A percentile compares a stretch with the other conserved stretches of the same genome.
Conservation (phyloP, 2,888 invertebrate species). For the Phalera bucephala region DNA sequence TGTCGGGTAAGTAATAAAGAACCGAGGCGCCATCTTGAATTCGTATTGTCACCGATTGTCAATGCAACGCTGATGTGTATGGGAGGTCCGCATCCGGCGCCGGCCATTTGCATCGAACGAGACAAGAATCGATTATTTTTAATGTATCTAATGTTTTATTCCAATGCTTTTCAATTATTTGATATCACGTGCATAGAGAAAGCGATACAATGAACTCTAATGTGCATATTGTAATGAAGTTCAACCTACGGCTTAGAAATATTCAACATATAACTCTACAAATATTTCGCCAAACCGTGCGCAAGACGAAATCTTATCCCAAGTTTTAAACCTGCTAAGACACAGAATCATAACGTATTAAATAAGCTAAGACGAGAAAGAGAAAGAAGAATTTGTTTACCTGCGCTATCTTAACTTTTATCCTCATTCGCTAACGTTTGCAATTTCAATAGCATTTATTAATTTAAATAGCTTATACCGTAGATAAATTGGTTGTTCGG, state of each 20-base stretch:
- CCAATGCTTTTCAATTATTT: slow-evolving; percentile 24
- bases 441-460: slow-evolving; percentile 31
- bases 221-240: no score
- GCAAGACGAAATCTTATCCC: no score
- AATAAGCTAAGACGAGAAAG: no score
- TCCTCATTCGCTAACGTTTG: slow-evolving; percentile 3
- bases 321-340: no score
- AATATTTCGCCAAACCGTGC: no score
- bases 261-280: no score
- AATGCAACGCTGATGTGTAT: slow-evolving; percentile 59
- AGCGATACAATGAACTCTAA: slow-evolving; percentile 4
- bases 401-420: not conserved
- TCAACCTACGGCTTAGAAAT: no score
- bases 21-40: slow-evolving; percentile 77
- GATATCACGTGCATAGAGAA: slow-evolving; percentile 24
- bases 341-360: no score
- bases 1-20: slow-evolving; percentile 59
- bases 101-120: slow-evolving; percentile 77
- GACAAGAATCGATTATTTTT: slow-evolving; percentile 66
- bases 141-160: slow-evolving; percentile 38
- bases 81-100: slow-evolving; percentile 81
- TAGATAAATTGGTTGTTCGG: slow-evolving; percentile 1
- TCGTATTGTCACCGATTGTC: slow-evolving; percentile 58
- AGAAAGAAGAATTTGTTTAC: no score
- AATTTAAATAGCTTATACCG: slow-evolving; percentile 25